Conservation (phyloP, 2,888 invertebrate species). For the Loripinus fragilis region DNA sequence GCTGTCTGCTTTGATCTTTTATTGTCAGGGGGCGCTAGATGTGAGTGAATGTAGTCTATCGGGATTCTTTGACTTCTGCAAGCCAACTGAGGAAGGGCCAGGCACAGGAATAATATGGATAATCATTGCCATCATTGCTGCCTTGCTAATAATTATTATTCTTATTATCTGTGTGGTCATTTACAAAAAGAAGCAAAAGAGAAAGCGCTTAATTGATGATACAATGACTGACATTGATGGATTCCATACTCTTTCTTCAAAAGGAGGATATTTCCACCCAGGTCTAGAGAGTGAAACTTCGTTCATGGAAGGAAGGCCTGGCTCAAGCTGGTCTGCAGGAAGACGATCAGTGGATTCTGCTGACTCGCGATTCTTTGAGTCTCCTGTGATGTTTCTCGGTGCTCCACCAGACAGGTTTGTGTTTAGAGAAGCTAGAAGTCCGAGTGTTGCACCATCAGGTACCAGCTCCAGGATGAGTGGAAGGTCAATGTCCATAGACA, state of each 20-base stretch:
- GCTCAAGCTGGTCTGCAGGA: conserved; percentile 20
- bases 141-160: conserved; percentile 19
- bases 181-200: conserved; percentile 34
- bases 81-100: conserved; percentile 23
- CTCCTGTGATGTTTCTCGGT: conserved; percentile 42
- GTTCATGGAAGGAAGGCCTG: conserved; percentile 16
- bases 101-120: conserved; percentile 17
- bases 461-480: conserved; percentile 5
- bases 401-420: conserved; percentile 21
- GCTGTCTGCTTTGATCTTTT: conserved; percentile 56
- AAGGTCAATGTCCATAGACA: conserved; percentile 8
- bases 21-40: conserved; percentile 63
- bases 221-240: conserved; percentile 1
- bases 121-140: conserved; percentile 32
- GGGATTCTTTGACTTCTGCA: conserved; percentile 68
- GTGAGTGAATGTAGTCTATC: conserved; percentile 64
- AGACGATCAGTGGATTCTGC: conserved; percentile 11
- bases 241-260: conserved; percentile 7
- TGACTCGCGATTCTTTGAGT: conserved; percentile 36
- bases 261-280: conserved; percentile 8
- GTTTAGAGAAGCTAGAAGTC: background rate
- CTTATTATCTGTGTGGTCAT: conserved; percentile 16
- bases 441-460: background rate
- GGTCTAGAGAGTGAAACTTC: conserved; percentile 32
- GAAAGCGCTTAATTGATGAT: background rate